phyloP scores from a whole-genome alignment of 2,888 invertebrate species.

The Rhagium mordax region DNA sequence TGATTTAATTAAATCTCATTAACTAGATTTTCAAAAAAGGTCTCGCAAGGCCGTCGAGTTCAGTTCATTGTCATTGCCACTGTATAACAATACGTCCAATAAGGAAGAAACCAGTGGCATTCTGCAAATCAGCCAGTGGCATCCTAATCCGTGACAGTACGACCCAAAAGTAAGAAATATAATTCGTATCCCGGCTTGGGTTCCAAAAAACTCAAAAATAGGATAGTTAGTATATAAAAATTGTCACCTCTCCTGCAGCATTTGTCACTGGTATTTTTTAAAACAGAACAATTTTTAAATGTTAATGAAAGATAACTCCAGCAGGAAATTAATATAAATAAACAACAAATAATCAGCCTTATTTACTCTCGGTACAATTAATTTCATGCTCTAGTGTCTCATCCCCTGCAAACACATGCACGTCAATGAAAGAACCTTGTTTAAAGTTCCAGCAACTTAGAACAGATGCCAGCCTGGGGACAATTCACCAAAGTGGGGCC shows the following conservation, averaged over 20 bases:
- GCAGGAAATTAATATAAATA: no score
- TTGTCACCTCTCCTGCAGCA: no score
- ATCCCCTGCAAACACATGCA: not conserved
- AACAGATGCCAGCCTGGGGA: constrained; percentile 63
- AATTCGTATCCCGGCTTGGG: no score
- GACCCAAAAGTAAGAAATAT: no score
- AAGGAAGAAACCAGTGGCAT: not conserved
- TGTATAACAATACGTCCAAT: not conserved
- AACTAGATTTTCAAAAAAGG: constrained; percentile 48
- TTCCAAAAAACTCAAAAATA: no score
- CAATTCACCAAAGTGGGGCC: constrained; percentile 56
- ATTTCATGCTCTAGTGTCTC: not conserved
- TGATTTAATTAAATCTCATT: constrained; percentile 51
- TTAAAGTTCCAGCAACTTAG: constrained; percentile 44
- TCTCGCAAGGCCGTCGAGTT: constrained; percentile 42
- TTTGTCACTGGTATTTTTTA: no score
- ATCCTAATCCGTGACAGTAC: no score
- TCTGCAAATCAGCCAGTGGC: not conserved
- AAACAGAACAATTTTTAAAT: no score
- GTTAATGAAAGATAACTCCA: no score
- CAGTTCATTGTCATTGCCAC: constrained; percentile 42
- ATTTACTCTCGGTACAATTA: no score
- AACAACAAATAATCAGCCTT: no score
- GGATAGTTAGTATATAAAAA: no score
- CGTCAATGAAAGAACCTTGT: constrained; percentile 31